Percentiles rank a stretch among this genome's conserved stretches.
Conservation (phyloP, 2,797 vertebrate genomes). For the Gallirallus australis region DNA sequence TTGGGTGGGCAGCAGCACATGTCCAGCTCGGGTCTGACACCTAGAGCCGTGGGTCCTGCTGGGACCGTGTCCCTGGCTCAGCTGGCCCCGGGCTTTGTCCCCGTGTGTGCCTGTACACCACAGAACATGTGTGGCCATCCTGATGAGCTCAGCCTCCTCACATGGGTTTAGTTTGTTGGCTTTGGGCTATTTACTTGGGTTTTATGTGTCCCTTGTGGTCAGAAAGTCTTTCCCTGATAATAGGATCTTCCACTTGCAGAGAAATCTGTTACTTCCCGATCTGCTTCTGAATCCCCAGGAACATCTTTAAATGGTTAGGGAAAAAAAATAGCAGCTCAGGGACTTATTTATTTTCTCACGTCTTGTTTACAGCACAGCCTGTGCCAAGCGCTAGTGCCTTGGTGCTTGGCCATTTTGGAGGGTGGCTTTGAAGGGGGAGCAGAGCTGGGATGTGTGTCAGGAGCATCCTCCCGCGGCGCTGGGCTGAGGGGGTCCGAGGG, state of each 20-base stretch:
- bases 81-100: neutral
- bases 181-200: neutral
- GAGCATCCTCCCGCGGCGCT: neutral
- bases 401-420: neutral
- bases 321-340: neutral
- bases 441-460: neutral
- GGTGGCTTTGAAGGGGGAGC: neutral
- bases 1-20: rapidly evolving
- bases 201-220: neutral
- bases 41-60: rapidly evolving
- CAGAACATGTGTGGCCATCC: neutral
- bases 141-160: neutral
- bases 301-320: neutral
- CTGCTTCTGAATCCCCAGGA: neutral
- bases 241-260: neutral
- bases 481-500: neutral
- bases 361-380: neutral
- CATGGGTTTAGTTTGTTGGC: neutral
- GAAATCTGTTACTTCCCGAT: neutral
- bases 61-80: rapidly evolving
- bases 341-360: neutral
- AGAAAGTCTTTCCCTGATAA: neutral
- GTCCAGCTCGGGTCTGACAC: rapidly evolving
- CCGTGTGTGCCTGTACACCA: rapidly evolving
- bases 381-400: neutral